Percentiles rank a stretch among this genome's conserved stretches.
Evolutionary conservation across 2,888 invertebrate species (phyloP).

Genomic region (Pocota personata): DNA sequence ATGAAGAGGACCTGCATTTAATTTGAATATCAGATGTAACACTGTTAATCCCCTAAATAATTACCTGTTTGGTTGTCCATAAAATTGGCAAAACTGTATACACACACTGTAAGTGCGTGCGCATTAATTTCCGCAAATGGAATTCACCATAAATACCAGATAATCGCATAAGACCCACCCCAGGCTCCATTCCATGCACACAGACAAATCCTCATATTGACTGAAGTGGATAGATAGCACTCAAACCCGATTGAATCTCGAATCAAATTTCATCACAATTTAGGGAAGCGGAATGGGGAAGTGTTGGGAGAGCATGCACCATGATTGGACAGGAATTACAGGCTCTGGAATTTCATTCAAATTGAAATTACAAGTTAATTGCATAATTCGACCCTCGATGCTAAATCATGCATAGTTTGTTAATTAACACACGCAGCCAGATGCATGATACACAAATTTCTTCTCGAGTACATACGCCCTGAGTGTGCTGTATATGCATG

Average conservation of each 20-base stretch:
- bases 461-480: neutral
- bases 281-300: neutral
- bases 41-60: conserved; percentile 66
- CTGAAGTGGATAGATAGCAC: conserved; percentile 62
- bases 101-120: neutral
- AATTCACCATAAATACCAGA: conserved; percentile 67
- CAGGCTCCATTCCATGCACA: neutral
- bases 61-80: conserved; percentile 53
- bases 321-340: conserved; percentile 68
- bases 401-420: conserved; percentile 72
- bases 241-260: conserved; percentile 64
- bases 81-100: conserved; percentile 32
- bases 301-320: neutral
- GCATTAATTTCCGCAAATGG: conserved; percentile 66
- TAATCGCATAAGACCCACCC: conserved; percentile 62
- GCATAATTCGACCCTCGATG: conserved; percentile 68
- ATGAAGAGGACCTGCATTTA: conserved; percentile 38
- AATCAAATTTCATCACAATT: conserved; percentile 66
- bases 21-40: conserved; percentile 56
- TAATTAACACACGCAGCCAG: conserved; percentile 66
- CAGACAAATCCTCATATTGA: conserved; percentile 8
- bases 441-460: neutral
- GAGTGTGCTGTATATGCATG: conserved; percentile 20
- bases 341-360: conserved; percentile 68
- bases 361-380: conserved; percentile 72